Conservation (phyloP, 2,888 invertebrate genomes). For the Dynastes maya region DNA sequence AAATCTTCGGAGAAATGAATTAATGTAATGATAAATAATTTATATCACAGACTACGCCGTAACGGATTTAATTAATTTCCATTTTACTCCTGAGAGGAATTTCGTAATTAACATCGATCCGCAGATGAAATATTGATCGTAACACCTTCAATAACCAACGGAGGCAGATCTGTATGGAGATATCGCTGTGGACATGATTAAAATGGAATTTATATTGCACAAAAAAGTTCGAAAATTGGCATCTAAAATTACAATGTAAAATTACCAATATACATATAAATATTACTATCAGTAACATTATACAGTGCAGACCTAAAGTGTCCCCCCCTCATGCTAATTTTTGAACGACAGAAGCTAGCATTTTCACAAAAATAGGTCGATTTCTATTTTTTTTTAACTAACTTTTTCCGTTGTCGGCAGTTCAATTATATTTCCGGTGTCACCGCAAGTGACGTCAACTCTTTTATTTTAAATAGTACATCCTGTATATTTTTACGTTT, state of each 20-base stretch:
- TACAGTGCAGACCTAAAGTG: too few relatives aligned
- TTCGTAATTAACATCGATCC: slow-evolving; percentile 47
- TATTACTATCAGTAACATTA: too few relatives aligned
- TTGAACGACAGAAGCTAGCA: too few relatives aligned
- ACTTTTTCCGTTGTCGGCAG: too few relatives aligned
- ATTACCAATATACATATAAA: neutral
- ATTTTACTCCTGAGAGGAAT: slow-evolving; percentile 41
- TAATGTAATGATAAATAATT: slow-evolving; percentile 48
- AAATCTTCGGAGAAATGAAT: slow-evolving; percentile 10
- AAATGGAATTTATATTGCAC: slow-evolving; percentile 5
- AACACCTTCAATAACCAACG: slow-evolving; percentile 26
- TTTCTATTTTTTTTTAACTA: too few relatives aligned
- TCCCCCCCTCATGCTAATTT: too few relatives aligned
- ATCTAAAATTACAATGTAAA: slow-evolving; percentile 26
- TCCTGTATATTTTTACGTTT: too few relatives aligned
- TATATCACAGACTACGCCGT: slow-evolving; percentile 44
- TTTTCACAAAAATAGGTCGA: too few relatives aligned
- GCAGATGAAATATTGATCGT: slow-evolving; percentile 29
- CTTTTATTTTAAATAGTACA: too few relatives aligned
- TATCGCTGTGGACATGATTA: neutral
- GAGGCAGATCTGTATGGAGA: slow-evolving; percentile 12
- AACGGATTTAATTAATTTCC: slow-evolving; percentile 47
- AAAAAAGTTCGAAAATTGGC: slow-evolving; percentile 5
- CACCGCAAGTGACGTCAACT: too few relatives aligned
- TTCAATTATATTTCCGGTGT: too few relatives aligned